Evolutionary conservation across 2,113 vertebrate species (phyloP), one percentile per base, ranked within the genome.

Genomic region (Gobiocypris rarus): DNA sequence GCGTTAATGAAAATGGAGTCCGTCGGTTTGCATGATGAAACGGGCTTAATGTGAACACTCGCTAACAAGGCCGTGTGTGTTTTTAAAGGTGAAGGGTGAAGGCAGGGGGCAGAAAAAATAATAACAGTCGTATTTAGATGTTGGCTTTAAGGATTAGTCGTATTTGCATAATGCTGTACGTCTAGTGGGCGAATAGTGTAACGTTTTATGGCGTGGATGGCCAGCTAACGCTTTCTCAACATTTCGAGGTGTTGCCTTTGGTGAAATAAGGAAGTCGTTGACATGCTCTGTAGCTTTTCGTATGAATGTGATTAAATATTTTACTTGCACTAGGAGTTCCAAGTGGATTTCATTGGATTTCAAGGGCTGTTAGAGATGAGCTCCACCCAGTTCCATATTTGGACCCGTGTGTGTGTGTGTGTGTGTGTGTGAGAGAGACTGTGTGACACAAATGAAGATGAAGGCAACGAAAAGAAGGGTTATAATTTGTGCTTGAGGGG

Each of bases 401-500:
- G 19, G 43, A 13, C 22, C 14, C n/a, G 41, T 48, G 45, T 48
- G 43, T 11, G 10, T 45, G 43, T 81, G 50, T n/a, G 69, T 65
- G 59, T 54, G 54, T 70, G 75, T 78, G 69, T 24, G 31, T 71
- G 31, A n/a, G n/a, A n/a, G n/a, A n/a, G n/a, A n/a, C n/a, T 45
- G 74, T 59, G 59, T 84, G 71, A 87, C 34, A 70, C 28, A 28
- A 69, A 38, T 85, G 78, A 84, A 78, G 41, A 41, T 58, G 61
- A 52, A 63, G 74, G 26, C 22, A 7, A 59, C 41, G 7, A 73
- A 73, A 77, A 24, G 6, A 74, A 43, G n/a, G 67, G 82, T 81
- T 89, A 71, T 85, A 86, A 77, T 90, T 85, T 87, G 87, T 89
- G 93, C 90, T 92, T 74, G 85, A 87, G 90, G 67, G 91, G 87